Evolutionary conservation across 1,140 invertebrate genomes (phyloP).

Genomic region (Cotesia glomerata): DNA sequence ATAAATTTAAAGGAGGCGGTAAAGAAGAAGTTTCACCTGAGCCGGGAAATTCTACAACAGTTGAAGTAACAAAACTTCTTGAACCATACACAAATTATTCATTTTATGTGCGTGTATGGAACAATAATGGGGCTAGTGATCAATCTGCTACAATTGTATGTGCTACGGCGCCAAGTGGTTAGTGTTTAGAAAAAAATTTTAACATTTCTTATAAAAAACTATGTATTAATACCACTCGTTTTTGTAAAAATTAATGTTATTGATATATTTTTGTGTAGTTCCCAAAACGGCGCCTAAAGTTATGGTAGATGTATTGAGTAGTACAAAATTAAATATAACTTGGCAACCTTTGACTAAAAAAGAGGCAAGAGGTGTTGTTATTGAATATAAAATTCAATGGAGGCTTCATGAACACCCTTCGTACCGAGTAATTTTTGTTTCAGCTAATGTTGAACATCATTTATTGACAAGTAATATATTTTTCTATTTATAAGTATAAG

Average conservation of each 20-base stretch:
- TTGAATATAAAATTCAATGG: conserved; percentile 71
- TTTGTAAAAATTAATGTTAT: background rate
- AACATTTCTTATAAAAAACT: background rate
- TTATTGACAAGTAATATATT: conserved; percentile 62
- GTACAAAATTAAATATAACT: conserved; percentile 65
- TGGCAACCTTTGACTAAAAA: conserved; percentile 68
- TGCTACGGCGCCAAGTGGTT: conserved; percentile 68
- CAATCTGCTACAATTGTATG: conserved; percentile 68
- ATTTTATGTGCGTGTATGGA: conserved; percentile 71
- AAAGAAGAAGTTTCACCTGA: conserved; percentile 64
- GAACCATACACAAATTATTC: conserved; percentile 73
- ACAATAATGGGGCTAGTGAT: conserved; percentile 68
- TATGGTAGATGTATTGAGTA: conserved; percentile 60
- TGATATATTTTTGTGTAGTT: conserved; percentile 56
- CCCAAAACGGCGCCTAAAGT: conserved; percentile 67
- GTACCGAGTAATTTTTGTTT: conserved; percentile 58
- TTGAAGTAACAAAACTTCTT: conserved; percentile 64
- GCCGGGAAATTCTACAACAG: conserved; percentile 62
- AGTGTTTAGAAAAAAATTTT: conserved; percentile 28
- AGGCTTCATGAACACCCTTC: conserved; percentile 61
- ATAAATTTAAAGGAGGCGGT: conserved; percentile 56
- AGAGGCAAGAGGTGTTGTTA: conserved; percentile 67
- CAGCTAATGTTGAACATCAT: conserved; percentile 57
- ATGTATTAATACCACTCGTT: background rate
- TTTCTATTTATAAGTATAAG: background rate